Percentiles rank a stretch among this genome's conserved stretches.
Evolutionary conservation across 2,113 vertebrate species (phyloP).

Genomic region (Cairina moschata): DNA sequence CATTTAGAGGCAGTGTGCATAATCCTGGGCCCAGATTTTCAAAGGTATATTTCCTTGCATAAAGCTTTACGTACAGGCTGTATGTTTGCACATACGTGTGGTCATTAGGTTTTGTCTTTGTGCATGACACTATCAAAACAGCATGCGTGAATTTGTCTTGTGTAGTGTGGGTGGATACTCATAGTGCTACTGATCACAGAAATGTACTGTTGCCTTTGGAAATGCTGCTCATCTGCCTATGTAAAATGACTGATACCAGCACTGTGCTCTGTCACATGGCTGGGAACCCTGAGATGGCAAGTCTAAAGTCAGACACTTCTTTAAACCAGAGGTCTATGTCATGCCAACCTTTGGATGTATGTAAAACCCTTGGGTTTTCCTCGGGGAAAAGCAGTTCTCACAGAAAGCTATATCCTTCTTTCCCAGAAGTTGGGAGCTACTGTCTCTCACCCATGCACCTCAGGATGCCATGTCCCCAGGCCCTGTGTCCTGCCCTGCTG

Average conservation of each 20-base stretch:
- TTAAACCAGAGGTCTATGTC: neutral
- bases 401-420: neutral
- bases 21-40: neutral
- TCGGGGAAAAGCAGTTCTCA: neutral
- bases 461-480: neutral
- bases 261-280: neutral
- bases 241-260: neutral
- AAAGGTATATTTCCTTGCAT: neutral
- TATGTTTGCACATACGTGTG: neutral
- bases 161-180: neutral
- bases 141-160: neutral
- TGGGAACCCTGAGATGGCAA: neutral
- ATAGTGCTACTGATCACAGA: neutral
- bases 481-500: neutral
- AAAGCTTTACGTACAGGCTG: neutral
- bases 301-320: neutral
- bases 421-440: neutral
- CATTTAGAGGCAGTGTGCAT: neutral
- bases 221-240: neutral
- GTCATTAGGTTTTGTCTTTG: neutral
- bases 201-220: neutral
- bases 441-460: neutral
- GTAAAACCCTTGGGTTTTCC: neutral
- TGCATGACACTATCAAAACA: neutral
- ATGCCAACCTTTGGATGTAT: neutral